Conservation (phyloP, 2,888 invertebrate genomes). For the Conops quadrifasciatus region DNA sequence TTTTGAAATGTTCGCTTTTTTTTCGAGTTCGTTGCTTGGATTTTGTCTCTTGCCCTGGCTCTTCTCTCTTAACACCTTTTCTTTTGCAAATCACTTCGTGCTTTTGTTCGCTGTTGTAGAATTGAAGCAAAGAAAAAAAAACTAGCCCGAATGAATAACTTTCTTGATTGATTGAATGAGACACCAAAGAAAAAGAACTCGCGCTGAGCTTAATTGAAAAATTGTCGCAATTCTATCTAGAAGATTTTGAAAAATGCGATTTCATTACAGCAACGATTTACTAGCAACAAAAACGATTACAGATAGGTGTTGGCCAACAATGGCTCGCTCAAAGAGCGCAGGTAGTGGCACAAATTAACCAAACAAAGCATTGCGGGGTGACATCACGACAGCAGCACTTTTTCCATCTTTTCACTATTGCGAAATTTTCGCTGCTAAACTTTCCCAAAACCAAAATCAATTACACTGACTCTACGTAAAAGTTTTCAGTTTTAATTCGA, state of each 20-base stretch:
- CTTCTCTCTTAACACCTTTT: slow-evolving; percentile 28
- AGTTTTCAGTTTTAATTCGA: slow-evolving; percentile 18
- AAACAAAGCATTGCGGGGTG: slow-evolving; percentile 40
- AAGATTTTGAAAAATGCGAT: slow-evolving; percentile 35
- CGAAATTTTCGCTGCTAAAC: slow-evolving; percentile 29
- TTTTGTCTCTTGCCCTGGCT: slow-evolving; percentile 36
- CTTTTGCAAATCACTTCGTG: slow-evolving; percentile 33
- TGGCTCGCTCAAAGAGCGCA: slow-evolving; percentile 6
- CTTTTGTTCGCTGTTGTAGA: slow-evolving; percentile 39
- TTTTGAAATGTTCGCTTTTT: slow-evolving; percentile 33
- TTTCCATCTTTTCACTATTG: slow-evolving; percentile 36
- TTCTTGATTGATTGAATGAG: slow-evolving; percentile 10
- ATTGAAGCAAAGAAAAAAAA: slow-evolving; percentile 1
- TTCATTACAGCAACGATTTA: slow-evolving; percentile 2
- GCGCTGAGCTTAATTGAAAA: slow-evolving; percentile 35
- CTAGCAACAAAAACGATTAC: slow-evolving; percentile 5
- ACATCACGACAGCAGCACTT: slow-evolving; percentile 43
- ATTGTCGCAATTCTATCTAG: slow-evolving; percentile 37
- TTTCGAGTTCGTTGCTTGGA: slow-evolving; percentile 41
- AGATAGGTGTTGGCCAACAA: slow-evolving; percentile 3
- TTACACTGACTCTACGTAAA: slow-evolving; percentile 16
- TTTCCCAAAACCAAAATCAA: slow-evolving; percentile 7
- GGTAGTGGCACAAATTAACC: slow-evolving; percentile 36
- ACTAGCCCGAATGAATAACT: too few relatives aligned
- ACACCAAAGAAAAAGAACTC: slow-evolving; percentile 5